Base-by-base conservation (phyloP, 2,888 invertebrate species). In the Cylindroiulus punctatus region DNA sequence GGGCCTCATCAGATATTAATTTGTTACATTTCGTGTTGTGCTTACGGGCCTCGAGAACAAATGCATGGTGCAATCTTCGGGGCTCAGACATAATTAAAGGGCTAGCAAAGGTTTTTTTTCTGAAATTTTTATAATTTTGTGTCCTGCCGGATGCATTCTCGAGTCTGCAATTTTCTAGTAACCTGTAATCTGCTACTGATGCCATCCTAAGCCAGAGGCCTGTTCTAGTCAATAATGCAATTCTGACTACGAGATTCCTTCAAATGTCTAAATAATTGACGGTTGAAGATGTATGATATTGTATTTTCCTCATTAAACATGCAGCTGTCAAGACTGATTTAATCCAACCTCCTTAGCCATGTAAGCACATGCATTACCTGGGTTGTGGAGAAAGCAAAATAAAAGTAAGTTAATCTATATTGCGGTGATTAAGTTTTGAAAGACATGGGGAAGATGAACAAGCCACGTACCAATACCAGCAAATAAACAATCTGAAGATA, bases 1-100 rank as follows among this genome's bases (percentile, higher is more conserved):
- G n/a, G 57, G 22, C 57, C n/a, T 65, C 57, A 65, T 65, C 8
- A 65, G 22, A 65, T 65, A 65, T 65, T 22, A 65, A 65, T 65
- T 65, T 65, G 22, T 5, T n/a, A 22, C 10, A n/a, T n/a, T 22
- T 65, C n/a, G 26, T n/a, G 26, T 10, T 22, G n/a, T 65, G 57
- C 57, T 65, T 4, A 5, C 0, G 3, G 22, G 22, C 57, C 57
- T n/a, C 0, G 22, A 8, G n/a, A 65, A 65, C 22, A 65, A 65
- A 65, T 65, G 22, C n/a, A 1, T 65, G 57, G n/a, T 22, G 22
- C n/a, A 22, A 65, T 26, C 10, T 65, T 65, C 7, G 57, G 57
- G 8, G 26, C 57, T 8, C 8, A 65, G 22, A 22, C 57, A 65
- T 22, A 8, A 22, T 65, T n/a, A 65, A 65, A n/a, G 10, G n/a